Evolutionary conservation across 2,888 invertebrate genomes (phyloP), one percentile per base, ranked within the genome.

Genomic region (Augochlorella aurata): DNA sequence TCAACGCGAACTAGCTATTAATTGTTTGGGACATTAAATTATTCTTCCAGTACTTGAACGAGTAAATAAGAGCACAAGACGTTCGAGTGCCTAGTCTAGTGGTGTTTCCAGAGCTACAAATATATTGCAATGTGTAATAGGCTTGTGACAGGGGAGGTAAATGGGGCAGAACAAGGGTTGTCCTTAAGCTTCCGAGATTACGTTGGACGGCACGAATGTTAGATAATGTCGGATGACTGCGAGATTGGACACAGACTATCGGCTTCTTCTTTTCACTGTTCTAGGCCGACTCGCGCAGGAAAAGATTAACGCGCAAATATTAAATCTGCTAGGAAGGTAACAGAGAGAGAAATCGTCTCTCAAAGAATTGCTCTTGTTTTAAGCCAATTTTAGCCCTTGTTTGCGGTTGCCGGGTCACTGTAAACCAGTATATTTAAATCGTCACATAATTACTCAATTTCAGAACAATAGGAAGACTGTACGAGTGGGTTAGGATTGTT

Each of bases 141-240:
- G 24, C 61, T 61, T 61, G 61, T 29, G 29, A 24, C 61, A 29
- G 61, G 16, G 29, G 7, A 61, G 8, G 16, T 61, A 61, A 61
- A 29, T 29, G 14, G 61, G 8, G 16, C 29, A 29, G 61, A 61
- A 61, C 29, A 16, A 61, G 29, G 24, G 29, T 16, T 2, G 47
- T 12, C 29, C 61, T 29, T 61, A 61, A 61, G 61, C 61, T 61
- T 8, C 16, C 12, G 61, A 61, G 61, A 16, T 61, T 61, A 29
- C 29, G 61, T 29, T 7, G 61, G 61, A 29, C 29, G 24, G 61
- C 61, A 61, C 16, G 16, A 29, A 29, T 7, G 29, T 16, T 29
- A 61, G 61, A 61, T 61, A 61, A 61, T 61, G 61, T 29, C 29
- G 29, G 29, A 61, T 61, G 61, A 61, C 16, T 29, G 29, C 24